Base-by-base conservation (phyloP, 2,888 invertebrate genomes). In the Patella ulyssiponensis region DNA sequence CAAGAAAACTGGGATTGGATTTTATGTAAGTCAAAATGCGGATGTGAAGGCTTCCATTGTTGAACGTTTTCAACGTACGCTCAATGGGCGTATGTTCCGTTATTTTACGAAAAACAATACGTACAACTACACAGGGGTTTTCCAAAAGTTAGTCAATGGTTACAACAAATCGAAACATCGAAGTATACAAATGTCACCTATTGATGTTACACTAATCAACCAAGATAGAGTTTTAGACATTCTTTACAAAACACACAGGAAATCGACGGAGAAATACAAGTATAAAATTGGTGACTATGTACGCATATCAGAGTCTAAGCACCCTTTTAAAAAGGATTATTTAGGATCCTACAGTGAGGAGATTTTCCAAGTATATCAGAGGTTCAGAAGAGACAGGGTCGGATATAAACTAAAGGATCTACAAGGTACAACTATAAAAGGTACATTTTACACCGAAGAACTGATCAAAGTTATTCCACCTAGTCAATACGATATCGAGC, bases 31-130 rank as follows among this genome's bases (percentile, higher is more conserved):
- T 0, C 77, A 86, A 78, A 82, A 79, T 11, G 20, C 53, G 4
- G 85, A 86, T 53, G 82, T 85, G 7, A 90, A 91, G 80, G 86
- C 87, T 2, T 77, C 81, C 1, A 78, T 90, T 3, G 83, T 87
- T 9, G 90, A 91, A 81, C 74, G 90, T 7, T 86, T 78, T 73
- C 83, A 84, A 56, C 52, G 83, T n/a, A 83, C 83, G 27, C 27
- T 83, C 15, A 84, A 83, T 73, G 64, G 77, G 11, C 54, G 73
- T 15, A 82, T 82, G 78, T 82, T 73, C 77, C 53, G 73, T 20
- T 77, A 73, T 71, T 79, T 75, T 70, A 82, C 80, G 69, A 44
- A 58, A 15, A 73, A 72, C 11, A 58, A 74, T 15, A 58, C 75
- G 20, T n/a, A 27, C 53, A 27, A 52, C 20, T 82, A 77, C 70